Percentiles rank a stretch among this genome's conserved stretches.
Conservation (phyloP, 2,113 vertebrate species). For the Paedocypris sp. region DNA sequence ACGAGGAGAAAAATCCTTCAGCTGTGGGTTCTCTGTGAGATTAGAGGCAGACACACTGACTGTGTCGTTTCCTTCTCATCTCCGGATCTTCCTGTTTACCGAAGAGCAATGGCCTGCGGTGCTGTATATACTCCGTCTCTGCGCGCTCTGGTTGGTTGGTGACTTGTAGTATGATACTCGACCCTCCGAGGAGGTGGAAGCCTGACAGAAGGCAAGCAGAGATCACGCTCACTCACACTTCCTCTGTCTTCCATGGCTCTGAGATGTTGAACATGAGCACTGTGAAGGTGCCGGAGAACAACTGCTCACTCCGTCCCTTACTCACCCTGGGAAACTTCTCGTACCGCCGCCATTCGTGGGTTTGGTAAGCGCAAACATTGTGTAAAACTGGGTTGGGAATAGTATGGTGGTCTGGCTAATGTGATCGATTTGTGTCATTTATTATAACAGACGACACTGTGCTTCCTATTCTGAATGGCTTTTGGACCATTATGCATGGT, state of each 20-base stretch:
- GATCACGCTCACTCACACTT: conserved; percentile 9
- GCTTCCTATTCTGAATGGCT: too few relatives aligned
- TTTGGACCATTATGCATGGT: too few relatives aligned
- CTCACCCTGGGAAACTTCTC: conserved; percentile 17
- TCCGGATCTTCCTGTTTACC: conserved; percentile 13
- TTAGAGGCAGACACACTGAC: not conserved
- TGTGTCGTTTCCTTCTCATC: not conserved
- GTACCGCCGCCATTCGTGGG: conserved; percentile 37
- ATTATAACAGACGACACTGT: too few relatives aligned
- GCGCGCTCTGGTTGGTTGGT: too few relatives aligned
- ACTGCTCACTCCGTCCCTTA: not conserved
- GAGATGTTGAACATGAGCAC: conserved; percentile 17
- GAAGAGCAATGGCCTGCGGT: not conserved
- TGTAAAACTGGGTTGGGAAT: not conserved
- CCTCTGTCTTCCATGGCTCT: too few relatives aligned
- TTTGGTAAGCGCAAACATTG: conserved; percentile 31
- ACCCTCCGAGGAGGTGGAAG: conserved; percentile 29
- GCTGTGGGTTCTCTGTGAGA: not conserved
- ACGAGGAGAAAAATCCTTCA: not conserved
- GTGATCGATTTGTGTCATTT: too few relatives aligned
- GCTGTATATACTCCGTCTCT: not conserved
- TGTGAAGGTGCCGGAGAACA: conserved; percentile 19
- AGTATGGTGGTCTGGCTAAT: too few relatives aligned
- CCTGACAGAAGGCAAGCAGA: conserved; percentile 29
- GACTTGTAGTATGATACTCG: conserved; percentile 23